Evolutionary conservation across 2,797 vertebrate genomes (phyloP), one percentile per base, ranked within the genome.

Genomic region (Onychomys arenicola): DNA sequence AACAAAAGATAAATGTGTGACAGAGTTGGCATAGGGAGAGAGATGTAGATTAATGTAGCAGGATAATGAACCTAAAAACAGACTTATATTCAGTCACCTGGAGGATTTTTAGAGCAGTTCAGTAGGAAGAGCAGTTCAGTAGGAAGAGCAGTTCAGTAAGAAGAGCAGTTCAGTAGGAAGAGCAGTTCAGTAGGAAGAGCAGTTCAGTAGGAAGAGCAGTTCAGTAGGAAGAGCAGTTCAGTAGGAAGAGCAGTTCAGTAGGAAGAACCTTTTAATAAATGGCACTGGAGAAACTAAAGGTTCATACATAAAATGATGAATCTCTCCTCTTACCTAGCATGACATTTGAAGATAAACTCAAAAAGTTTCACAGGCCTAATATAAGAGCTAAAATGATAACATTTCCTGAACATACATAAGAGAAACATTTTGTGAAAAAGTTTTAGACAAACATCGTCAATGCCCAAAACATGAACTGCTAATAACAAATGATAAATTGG

Each of bases 291-390:
- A 88, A 59, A 85, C 43, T 73, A 37, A 2, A 81, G 23, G 87
- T 95, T 92, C 43, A 21, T 77, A 73, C 27, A 49, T 49, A 89
- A 90, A 94, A 75, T 91, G 67, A 92, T 40, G 9, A 87, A 57
- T 63, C 1, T 34, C 23, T 49, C 17, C 13, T 89, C 19, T 94
- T 91, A n/a, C 19, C 57, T 71, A 43, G n/a, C 23, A 78, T 37
- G 21, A 40, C 19, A 40, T 43, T 82, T 77, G 19, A 96, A 95
- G 94, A 93, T 29, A 92, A 89, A 90, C 34, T 93, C 21, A 75
- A 91, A 94, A 65, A 57, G 19, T 87, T n/a, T 88, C 21, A 63
- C 21, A 76, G 13, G 90, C 25, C 27, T 75, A 19, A 73, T 69
- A n/a, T 87, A 89, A 92, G n/a, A 77, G 59, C 4, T 37, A 75